phyloP scores from a whole-genome alignment of 2,113 vertebrate species.

The Mobula birostris region DNA sequence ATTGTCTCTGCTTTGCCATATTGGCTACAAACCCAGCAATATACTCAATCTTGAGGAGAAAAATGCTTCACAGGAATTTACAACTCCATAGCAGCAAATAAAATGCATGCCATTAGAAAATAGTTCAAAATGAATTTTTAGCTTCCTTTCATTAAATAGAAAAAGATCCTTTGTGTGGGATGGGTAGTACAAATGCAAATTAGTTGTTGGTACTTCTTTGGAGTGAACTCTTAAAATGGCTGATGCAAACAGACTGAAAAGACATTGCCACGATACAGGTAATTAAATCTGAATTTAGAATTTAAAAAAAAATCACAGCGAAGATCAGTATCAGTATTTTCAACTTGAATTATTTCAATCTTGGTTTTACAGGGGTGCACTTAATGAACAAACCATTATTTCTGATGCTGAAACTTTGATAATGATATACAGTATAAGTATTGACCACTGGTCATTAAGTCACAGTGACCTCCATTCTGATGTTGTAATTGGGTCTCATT shows the following conservation, averaged over 20 bases:
- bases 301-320: not conserved
- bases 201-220: not conserved
- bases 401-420: not conserved
- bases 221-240: not conserved
- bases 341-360: not conserved
- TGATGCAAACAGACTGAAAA: not conserved
- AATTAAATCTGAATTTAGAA: not conserved
- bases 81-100: not conserved
- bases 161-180: not conserved
- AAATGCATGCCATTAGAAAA: not conserved
- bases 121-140: not conserved
- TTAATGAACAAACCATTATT: not conserved
- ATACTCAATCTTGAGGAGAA: not conserved
- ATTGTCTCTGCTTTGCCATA: constrained; percentile 27
- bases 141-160: not conserved
- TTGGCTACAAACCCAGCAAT: constrained; percentile 3
- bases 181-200: not conserved
- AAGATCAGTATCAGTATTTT: not conserved
- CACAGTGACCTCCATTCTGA: not conserved
- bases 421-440: not conserved
- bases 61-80: constrained; percentile 10
- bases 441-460: not conserved
- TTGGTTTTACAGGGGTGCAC: not conserved
- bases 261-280: not conserved
- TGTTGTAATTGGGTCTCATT: not conserved